Conservation (phyloP, 1,140 invertebrate genomes). For the Rhopalosiphum maidis region DNA sequence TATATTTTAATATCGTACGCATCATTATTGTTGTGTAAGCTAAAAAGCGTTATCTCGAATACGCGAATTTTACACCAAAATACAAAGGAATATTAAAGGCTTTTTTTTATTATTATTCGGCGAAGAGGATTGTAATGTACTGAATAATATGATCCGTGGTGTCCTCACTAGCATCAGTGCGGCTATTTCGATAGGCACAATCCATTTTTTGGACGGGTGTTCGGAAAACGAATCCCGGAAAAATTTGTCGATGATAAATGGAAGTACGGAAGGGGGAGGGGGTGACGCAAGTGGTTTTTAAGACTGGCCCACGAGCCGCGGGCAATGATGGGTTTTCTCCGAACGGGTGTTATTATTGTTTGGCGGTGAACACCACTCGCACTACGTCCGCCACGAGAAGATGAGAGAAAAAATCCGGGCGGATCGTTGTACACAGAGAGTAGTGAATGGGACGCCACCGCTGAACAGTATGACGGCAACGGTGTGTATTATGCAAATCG, state of each 20-base stretch:
- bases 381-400: background rate
- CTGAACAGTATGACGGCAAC: background rate
- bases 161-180: background rate
- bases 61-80: too few species aligned
- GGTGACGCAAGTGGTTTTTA: background rate
- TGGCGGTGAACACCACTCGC: background rate
- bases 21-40: too few species aligned
- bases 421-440: background rate
- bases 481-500: constrained; percentile 43
- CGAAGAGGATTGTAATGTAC: background rate
- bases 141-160: background rate
- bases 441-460: background rate
- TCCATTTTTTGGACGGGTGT: background rate
- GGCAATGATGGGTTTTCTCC: background rate
- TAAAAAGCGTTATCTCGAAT: too few species aligned
- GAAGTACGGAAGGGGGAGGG: fast-evolving
- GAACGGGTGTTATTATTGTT: constrained; percentile 6
- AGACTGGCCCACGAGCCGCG: background rate
- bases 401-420: background rate
- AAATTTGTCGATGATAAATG: background rate
- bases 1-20: too few species aligned
- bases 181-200: background rate
- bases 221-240: background rate
- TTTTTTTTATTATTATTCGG: background rate
- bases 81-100: too few species aligned